A percentile compares a stretch with the other conserved stretches of the same genome.
phyloP scores from a whole-genome alignment of 2,888 invertebrate species.

The Zootermopsis nevadensis region DNA sequence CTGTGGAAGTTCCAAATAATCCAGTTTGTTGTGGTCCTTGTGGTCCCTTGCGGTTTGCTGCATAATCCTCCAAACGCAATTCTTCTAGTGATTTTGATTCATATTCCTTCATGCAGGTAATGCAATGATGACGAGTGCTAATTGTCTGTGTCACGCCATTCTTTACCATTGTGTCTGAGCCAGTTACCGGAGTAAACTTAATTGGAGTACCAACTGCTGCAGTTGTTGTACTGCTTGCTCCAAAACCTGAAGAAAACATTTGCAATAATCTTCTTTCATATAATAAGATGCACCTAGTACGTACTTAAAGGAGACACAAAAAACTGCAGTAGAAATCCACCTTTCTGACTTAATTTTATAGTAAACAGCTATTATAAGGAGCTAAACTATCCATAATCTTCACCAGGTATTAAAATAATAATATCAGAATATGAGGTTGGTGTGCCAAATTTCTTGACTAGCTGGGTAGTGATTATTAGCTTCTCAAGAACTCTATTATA shows the following conservation, averaged over 20 bases:
- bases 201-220: conserved; percentile 76
- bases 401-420: too few species aligned
- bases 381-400: too few species aligned
- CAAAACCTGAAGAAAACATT: conserved; percentile 56
- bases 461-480: too few species aligned
- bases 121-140: conserved; percentile 94
- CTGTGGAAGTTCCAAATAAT: conserved; percentile 65
- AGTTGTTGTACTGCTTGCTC: conserved; percentile 58
- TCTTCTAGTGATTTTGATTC: conserved; percentile 95
- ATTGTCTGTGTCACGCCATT: conserved; percentile 86
- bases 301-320: too few species aligned
- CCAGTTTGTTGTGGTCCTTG: conserved; percentile 58
- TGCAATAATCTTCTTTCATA: too few species aligned
- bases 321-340: too few species aligned
- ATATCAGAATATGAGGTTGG: too few species aligned
- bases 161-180: conserved; percentile 92
- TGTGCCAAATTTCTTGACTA: too few species aligned
- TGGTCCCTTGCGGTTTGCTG: conserved; percentile 86
- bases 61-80: conserved; percentile 92
- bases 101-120: conserved; percentile 99
- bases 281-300: too few species aligned
- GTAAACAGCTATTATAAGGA: too few species aligned
- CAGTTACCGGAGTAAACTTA: conserved; percentile 88
- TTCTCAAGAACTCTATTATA: too few species aligned
- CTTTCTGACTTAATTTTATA: too few species aligned